Evolutionary conservation across 2,888 invertebrate genomes (phyloP).

Genomic region (Pseudococcus viburni): DNA sequence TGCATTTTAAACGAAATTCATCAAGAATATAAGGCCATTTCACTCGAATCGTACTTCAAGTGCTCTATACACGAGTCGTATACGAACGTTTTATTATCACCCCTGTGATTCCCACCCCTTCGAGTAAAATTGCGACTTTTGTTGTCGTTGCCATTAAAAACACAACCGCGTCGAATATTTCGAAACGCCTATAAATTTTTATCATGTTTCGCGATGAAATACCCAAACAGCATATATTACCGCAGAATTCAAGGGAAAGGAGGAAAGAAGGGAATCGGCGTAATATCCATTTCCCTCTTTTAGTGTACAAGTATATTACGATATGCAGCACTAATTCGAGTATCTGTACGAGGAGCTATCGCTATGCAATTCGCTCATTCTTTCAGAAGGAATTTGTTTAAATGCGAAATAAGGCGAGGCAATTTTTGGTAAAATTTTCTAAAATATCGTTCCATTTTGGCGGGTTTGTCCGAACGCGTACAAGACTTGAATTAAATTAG

Average conservation of each 20-base stretch:
- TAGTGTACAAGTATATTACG: neutral
- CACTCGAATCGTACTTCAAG: neutral
- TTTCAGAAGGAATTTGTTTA: neutral
- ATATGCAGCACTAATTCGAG: neutral
- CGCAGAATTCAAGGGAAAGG: neutral
- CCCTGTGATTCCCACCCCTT: neutral
- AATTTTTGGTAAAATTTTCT: neutral
- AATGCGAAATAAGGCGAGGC: constrained; percentile 1
- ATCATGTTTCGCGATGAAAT: constrained; percentile 15
- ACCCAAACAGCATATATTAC: neutral
- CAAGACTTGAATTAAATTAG: neutral
- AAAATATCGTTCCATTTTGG: neutral
- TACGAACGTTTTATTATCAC: neutral
- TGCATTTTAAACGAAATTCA: constrained; percentile 45
- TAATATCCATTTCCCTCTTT: neutral
- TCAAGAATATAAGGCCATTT: constrained; percentile 1
- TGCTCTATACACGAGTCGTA: neutral
- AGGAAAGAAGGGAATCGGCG: neutral
- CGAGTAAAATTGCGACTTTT: constrained; percentile 26
- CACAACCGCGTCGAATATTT: neutral
- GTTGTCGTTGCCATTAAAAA: constrained; percentile 31
- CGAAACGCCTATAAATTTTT: constrained; percentile 52
- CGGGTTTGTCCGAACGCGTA: neutral
- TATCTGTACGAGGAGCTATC: neutral
- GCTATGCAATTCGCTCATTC: neutral